Conservation (phyloP, 2,797 vertebrate species). For the Galago senegalensis region DNA sequence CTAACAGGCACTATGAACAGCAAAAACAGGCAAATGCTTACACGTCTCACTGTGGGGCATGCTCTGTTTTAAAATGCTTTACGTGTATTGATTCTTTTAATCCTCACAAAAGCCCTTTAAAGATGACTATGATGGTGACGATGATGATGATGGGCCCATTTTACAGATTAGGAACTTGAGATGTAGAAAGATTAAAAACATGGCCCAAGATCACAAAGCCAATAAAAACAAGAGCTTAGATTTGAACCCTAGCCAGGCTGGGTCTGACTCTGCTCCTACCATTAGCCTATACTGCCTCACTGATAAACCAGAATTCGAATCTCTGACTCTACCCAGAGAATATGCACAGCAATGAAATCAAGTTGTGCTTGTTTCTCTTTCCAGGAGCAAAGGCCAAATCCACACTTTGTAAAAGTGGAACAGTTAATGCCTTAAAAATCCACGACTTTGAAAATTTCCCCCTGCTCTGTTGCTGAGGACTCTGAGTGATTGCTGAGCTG, state of each 20-base stretch:
- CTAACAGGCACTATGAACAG: background rate
- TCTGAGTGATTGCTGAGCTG: slow-evolving; percentile 17
- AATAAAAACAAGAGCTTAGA: background rate
- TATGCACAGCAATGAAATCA: background rate
- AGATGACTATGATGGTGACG: background rate
- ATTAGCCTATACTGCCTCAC: background rate
- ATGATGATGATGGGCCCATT: background rate
- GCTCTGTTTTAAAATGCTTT: background rate
- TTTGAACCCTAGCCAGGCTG: background rate
- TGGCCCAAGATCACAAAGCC: background rate
- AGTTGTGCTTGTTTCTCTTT: background rate
- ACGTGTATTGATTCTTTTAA: background rate
- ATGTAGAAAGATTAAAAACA: background rate
- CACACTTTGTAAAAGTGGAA: background rate
- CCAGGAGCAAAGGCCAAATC: background rate
- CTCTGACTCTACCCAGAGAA: background rate
- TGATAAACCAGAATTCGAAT: background rate
- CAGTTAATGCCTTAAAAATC: slow-evolving; percentile 38
- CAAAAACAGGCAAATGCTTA: slow-evolving; percentile 5
- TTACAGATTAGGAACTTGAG: background rate
- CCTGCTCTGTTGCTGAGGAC: background rate
- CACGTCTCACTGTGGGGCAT: background rate
- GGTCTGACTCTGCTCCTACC: background rate
- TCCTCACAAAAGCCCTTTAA: background rate
- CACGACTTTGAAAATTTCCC: background rate